Conservation (phyloP, 2,888 invertebrate species). For the Lasioglossum oenotherae region DNA sequence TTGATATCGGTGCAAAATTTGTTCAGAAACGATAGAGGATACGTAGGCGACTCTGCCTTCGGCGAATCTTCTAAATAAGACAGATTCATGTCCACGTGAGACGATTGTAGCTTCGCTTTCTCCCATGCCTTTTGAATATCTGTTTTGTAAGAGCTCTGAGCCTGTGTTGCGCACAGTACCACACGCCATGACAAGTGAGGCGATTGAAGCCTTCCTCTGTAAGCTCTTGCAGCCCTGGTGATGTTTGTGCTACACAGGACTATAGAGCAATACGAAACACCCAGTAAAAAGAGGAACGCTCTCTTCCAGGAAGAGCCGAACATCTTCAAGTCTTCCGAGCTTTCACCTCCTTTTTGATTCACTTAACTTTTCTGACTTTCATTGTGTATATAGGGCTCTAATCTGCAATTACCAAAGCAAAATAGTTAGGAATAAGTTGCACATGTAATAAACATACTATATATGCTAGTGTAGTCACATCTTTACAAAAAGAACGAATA, state of each 20-base stretch:
- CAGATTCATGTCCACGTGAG: slow-evolving; percentile 80
- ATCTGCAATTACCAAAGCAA: slow-evolving; percentile 54
- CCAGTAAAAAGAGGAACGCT: slow-evolving; percentile 74
- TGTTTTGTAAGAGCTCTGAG: slow-evolving; percentile 75
- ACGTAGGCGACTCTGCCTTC: slow-evolving; percentile 76
- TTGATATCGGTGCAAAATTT: slow-evolving; percentile 81
- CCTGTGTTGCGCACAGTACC: slow-evolving; percentile 80
- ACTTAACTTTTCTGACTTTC: slow-evolving; percentile 61
- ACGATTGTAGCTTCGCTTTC: slow-evolving; percentile 78
- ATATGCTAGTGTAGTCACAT: not conserved
- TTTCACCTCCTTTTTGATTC: slow-evolving; percentile 51
- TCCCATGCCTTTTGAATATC: slow-evolving; percentile 82
- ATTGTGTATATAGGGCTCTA: slow-evolving; percentile 56
- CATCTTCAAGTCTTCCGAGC: slow-evolving; percentile 75
- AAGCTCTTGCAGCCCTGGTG: slow-evolving; percentile 74
- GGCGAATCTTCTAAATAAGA: slow-evolving; percentile 79
- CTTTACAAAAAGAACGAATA: not conserved
- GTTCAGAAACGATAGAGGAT: slow-evolving; percentile 78
- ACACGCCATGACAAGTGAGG: slow-evolving; percentile 78
- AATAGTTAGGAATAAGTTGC: not conserved
- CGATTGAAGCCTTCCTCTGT: slow-evolving; percentile 70
- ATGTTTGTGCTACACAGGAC: slow-evolving; percentile 69
- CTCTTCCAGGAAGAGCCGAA: slow-evolving; percentile 70
- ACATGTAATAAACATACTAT: not conserved
- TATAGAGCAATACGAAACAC: slow-evolving; percentile 67